Percentiles rank a stretch among this genome's conserved stretches.
Evolutionary conservation across 2,113 vertebrate species (phyloP).

Genomic region (Hippocampus barbouri): DNA sequence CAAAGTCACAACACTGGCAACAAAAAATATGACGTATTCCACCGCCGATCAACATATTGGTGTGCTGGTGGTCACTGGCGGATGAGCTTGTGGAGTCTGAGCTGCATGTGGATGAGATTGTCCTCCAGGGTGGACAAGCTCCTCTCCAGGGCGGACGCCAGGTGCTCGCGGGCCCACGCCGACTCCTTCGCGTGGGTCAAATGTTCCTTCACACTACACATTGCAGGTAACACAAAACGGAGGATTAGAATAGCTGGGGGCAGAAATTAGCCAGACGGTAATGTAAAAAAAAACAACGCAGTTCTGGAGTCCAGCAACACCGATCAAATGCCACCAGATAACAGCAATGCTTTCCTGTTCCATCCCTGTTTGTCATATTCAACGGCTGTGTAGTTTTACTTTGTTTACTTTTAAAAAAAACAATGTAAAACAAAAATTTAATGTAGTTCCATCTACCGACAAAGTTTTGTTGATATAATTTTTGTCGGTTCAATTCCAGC

Average conservation of each 20-base stretch:
- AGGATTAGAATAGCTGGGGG: too few relatives aligned
- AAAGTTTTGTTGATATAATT: too few relatives aligned
- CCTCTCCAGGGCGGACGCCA: slow-evolving; percentile 62
- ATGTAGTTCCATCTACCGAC: too few relatives aligned
- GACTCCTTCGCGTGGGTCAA: slow-evolving; percentile 52
- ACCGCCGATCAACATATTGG: too few relatives aligned
- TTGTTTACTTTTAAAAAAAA: too few relatives aligned
- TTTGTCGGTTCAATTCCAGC: too few relatives aligned
- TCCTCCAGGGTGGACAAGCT: slow-evolving; percentile 62
- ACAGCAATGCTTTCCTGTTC: neutral
- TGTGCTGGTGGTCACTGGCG: slow-evolving; percentile 34
- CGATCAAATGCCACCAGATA: neutral
- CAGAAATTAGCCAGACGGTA: too few relatives aligned
- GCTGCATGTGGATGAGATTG: slow-evolving; percentile 59
- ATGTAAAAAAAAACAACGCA: neutral
- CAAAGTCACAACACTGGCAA: too few relatives aligned
- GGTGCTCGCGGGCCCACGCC: slow-evolving; percentile 48
- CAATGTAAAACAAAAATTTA: too few relatives aligned
- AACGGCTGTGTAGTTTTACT: too few relatives aligned
- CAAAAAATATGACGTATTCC: too few relatives aligned
- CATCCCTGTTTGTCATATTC: too few relatives aligned
- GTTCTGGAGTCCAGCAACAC: neutral
- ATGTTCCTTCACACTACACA: slow-evolving; percentile 66
- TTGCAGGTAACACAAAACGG: neutral
- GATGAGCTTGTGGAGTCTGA: slow-evolving; percentile 61